Percentiles rank a stretch among this genome's conserved stretches.
phyloP scores from a whole-genome alignment of 1,140 invertebrate genomes.

The Pseudomyrmex pallidus region DNA sequence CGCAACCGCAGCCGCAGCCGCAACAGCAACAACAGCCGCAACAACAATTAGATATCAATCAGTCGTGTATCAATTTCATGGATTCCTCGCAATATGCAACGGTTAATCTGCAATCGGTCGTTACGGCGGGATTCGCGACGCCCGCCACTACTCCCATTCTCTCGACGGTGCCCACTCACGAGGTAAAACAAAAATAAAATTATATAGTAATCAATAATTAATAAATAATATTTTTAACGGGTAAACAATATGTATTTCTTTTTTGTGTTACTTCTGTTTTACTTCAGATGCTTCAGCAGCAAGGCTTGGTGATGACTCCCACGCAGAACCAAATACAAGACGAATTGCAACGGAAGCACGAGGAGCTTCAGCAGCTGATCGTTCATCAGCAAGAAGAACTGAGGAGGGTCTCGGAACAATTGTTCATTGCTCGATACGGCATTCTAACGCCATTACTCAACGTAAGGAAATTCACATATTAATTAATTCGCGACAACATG shows the following conservation, averaged over 20 bases:
- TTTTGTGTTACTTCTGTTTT: constrained; percentile 2
- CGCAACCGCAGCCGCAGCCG: neutral
- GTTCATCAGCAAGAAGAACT: constrained; percentile 94
- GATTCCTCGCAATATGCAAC: constrained; percentile 88
- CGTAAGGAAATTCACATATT: constrained; percentile 81
- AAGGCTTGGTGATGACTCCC: constrained; percentile 86
- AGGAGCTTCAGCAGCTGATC: constrained; percentile 93
- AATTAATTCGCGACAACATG: neutral
- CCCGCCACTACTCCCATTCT: constrained; percentile 77
- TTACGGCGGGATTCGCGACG: constrained; percentile 82
- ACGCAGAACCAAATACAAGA: constrained; percentile 89
- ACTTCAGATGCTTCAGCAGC: constrained; percentile 83
- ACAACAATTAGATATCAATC: constrained; percentile 68
- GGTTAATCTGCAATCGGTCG: constrained; percentile 87
- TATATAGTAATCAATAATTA: neutral
- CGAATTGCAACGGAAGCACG: constrained; percentile 93
- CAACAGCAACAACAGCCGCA: constrained; percentile 58
- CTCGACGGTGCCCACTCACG: constrained; percentile 72
- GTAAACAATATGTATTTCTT: no score
- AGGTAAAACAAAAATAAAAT: constrained; percentile 65
- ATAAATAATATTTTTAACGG: neutral
- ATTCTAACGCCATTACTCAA: constrained; percentile 89
- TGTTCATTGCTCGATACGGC: constrained; percentile 93
- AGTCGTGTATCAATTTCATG: constrained; percentile 82
- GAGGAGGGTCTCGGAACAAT: constrained; percentile 92